These are phyloP conservation scores for Laodelphax striatellus DNA, from an alignment of 1,140 invertebrate species.

Conservation along the genomic window DNA sequence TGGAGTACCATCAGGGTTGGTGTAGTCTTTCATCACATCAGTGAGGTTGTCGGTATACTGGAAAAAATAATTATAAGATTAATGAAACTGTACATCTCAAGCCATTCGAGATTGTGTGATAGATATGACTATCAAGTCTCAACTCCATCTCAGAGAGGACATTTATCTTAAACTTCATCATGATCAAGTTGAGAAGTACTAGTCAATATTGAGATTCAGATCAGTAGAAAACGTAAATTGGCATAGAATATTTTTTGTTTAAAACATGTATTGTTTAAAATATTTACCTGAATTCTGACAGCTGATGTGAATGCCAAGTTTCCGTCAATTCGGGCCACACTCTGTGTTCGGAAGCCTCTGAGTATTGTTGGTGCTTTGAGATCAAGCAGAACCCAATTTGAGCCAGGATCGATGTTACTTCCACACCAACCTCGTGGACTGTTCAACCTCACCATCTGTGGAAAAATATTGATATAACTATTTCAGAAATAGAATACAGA, in stretches of 20 bases:
- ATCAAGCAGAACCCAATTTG: conserved; percentile 81
- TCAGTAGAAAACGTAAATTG: no score
- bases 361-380: conserved; percentile 82
- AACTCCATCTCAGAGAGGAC: no score
- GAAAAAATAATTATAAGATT: conserved; percentile 11
- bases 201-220: no score
- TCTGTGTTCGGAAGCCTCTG: conserved; percentile 78
- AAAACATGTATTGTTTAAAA: no score
- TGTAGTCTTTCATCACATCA: conserved; percentile 81
- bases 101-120: no score
- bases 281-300: conserved; percentile 53
- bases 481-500: background rate
- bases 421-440: conserved; percentile 84
- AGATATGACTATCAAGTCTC: no score
- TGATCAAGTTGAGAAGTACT: no score
- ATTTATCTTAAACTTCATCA: no score
- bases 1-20: conserved; percentile 82
- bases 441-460: conserved; percentile 63
- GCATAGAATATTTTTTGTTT: no score
- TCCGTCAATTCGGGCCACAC: conserved; percentile 63
- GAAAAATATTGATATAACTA: conserved; percentile 17
- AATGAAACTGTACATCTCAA: background rate
- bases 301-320: conserved; percentile 77
- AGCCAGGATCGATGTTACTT: conserved; percentile 63
- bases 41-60: conserved; percentile 80